Base-by-base conservation (phyloP, 2,113 vertebrate species). In the Microcebus lehilahytsara region DNA sequence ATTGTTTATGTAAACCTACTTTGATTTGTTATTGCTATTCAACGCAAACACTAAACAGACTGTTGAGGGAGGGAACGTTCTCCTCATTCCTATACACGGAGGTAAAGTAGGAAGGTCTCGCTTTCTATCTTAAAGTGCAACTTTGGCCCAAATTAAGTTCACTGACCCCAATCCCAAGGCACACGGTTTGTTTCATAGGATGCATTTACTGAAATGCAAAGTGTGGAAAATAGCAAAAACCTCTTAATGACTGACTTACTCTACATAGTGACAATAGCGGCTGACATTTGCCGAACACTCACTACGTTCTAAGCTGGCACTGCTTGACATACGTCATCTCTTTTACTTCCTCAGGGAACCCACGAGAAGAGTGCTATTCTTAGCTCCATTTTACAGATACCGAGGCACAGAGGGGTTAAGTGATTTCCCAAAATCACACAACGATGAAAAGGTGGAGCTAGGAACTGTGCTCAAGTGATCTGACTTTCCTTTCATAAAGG, bases 61-160 rank as follows among this genome's bases (percentile, higher is more conserved):
- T 93, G 67, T 19, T 80, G 86, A 97, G 87, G 85, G 79, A 93
- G 58, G 53, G 62, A 75, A 89, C 14, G 20, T 42, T 71, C 85
- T 66, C 62, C 58, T 72, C 23, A 7, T 53, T 67, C 20, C 69
- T 77, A 6, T 1, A 92, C 32, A 92, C 13, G 32, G 12, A 78
- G 30, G 25, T 11, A 46, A 46, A 23, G 37, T 11, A 14, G 20
- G 10, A 62, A 27, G 23, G 0, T 89, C 51, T 87, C n/a, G 40
- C 64, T 60, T 49, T 84, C 51, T 40, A 51, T 42, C 42, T 51
- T 20, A 71, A 42, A 66, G 23, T 46, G 46, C 71, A 91, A 72
- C 42, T 40, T 49, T 81, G 75, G 53, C 78, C 37, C 92, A 96
- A 72, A 80, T 94, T 95, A 90, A 98, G 94, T 87, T 86, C 60